Evolutionary conservation across 2,888 invertebrate species (phyloP), one percentile per base, ranked within the genome.

Genomic region (Hoplodrina ambigua): DNA sequence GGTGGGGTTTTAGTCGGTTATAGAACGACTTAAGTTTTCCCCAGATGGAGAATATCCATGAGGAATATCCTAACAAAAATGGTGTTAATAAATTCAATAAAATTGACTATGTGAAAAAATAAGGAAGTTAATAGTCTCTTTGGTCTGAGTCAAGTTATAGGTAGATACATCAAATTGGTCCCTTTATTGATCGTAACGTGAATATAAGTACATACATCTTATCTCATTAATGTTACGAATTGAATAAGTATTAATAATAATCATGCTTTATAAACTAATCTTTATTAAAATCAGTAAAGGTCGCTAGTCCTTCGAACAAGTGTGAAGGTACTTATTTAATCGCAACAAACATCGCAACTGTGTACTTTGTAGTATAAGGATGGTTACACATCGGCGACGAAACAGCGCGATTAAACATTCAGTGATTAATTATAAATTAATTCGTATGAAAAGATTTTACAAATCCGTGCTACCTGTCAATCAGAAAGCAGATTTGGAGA

Each of bases 331-430:
- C 69, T 73, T 50, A 50, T 64, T 71, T 44, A 74, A 53, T 57
- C 19, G 44, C 55, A 15, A 46, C 4, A 64, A 78, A 58, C 49
- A 77, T 58, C 13, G 50, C 60, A 52, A 57, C 64, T 69, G 64
- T 65, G 60, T 72, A 66, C 53, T 37, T 61, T 46, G 20, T 53
- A 46, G 41, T 54, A 44, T 72, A 56, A 71, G 52, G 54, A 20
- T 25, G 15, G 41, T 49, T 20, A 13, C 52, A 67, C 46, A 67
- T 11, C 20, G 3, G 17, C 20, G 49, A 49, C 8, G 2, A 5
- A 30, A 25, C 46, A 11, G 10, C 4, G 54, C 25, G 37, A n/a
- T 50, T 46, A 17, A 44, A 17, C 3, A 37, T 25, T 25, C 33
- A 15, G 4, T 2, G 25, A 25, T 25, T 25, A 13, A 10, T 52